These are phyloP conservation scores for Clamator glandarius DNA, from an alignment of 2,797 vertebrate species.

Conservation along the genomic window DNA sequence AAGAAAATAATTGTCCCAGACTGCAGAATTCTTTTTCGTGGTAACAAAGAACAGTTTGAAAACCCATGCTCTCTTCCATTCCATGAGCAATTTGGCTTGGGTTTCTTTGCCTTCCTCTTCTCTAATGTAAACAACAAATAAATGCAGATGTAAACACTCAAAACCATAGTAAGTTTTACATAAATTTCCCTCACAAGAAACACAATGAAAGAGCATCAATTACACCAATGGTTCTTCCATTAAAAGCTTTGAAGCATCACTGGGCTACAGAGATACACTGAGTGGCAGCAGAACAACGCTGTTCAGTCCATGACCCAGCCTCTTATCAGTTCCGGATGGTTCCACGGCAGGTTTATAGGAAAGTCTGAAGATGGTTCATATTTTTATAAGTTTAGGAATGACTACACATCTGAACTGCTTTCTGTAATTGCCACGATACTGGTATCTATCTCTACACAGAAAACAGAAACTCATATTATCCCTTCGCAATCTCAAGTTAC, in stretches of 20 bases:
- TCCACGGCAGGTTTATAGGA: neutral
- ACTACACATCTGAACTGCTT: neutral
- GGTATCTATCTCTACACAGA: neutral
- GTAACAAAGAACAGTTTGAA: neutral
- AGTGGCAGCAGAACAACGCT: neutral
- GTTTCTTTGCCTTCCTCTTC: neutral
- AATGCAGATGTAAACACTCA: neutral
- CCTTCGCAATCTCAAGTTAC: neutral
- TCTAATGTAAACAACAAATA: neutral
- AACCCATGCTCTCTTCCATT: neutral
- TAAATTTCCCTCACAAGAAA: neutral
- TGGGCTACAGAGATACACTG: rapidly evolving
- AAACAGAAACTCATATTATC: neutral
- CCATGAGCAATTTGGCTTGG: neutral
- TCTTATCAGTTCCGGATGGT: neutral
- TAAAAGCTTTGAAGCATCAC: neutral
- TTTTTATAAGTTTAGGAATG: neutral
- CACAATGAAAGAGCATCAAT: neutral
- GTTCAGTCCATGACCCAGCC: neutral
- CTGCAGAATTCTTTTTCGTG: neutral
- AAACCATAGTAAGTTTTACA: neutral
- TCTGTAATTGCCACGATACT: neutral
- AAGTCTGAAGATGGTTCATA: neutral
- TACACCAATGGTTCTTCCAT: neutral
- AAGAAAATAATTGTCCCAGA: neutral